Conservation (phyloP, 2,888 invertebrate species). For the Eledona agricola region DNA sequence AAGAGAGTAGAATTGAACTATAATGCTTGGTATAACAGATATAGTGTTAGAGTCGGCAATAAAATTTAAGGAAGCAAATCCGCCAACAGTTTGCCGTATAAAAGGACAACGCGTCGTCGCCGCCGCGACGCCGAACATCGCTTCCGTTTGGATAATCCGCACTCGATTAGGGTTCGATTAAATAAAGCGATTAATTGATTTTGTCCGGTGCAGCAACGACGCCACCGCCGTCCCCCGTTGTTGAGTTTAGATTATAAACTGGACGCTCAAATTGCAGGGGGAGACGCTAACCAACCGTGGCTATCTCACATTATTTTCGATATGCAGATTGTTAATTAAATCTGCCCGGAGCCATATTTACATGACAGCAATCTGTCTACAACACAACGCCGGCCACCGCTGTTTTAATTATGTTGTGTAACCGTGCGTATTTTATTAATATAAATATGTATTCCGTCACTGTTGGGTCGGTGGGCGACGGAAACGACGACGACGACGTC, state of each 20-base stretch:
- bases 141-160: slow-evolving; percentile 20
- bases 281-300: slow-evolving; percentile 58
- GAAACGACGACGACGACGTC: slow-evolving; percentile 2
- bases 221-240: no score
- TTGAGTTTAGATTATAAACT: slow-evolving; percentile 21
- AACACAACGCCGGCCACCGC: slow-evolving; percentile 56
- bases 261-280: slow-evolving; percentile 41
- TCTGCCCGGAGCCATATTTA: slow-evolving; percentile 62
- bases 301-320: slow-evolving; percentile 62
- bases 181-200: slow-evolving; percentile 31
- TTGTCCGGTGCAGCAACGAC: slow-evolving; percentile 13
- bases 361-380: slow-evolving; percentile 64
- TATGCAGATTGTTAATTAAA: slow-evolving; percentile 64
- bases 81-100: no score
- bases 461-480: slow-evolving; percentile 8
- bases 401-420: slow-evolving; percentile 62
- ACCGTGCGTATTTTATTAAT: slow-evolving; percentile 62
- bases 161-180: slow-evolving; percentile 13
- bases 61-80: no score
- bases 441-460: slow-evolving; percentile 54
- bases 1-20: no score
- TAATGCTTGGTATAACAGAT: no score
- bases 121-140: no score
- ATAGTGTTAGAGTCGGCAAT: no score
- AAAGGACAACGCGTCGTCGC: slow-evolving; percentile 6